These are phyloP conservation scores for Catocala sponsa DNA, from an alignment of 2,888 invertebrate species.

Conservation along the genomic window DNA sequence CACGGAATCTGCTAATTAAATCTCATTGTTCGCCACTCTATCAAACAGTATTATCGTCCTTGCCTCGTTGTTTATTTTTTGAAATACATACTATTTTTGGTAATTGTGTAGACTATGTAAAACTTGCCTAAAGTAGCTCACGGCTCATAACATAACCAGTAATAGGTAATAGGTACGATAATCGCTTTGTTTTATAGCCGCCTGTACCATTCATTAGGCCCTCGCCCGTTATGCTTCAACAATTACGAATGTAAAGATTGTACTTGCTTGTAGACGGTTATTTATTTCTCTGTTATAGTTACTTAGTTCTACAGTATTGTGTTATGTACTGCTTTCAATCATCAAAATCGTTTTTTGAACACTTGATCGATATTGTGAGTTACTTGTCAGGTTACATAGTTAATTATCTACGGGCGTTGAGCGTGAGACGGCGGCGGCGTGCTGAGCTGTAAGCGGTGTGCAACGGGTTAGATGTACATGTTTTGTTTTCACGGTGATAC, in stretches of 20 bases:
- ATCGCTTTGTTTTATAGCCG: slow-evolving; percentile 34
- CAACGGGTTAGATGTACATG: slow-evolving; percentile 38
- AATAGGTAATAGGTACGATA: slow-evolving; percentile 24
- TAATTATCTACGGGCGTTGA: slow-evolving; percentile 50
- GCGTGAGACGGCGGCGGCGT: slow-evolving; percentile 69
- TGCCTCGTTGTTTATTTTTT: slow-evolving; percentile 13
- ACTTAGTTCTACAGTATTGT: slow-evolving; percentile 4
- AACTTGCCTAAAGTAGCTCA: slow-evolving; percentile 12
- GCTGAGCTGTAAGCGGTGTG: slow-evolving; percentile 45
- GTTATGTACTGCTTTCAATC: neutral
- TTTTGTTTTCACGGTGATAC: slow-evolving; percentile 48
- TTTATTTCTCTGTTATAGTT: slow-evolving; percentile 23
- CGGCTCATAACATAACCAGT: slow-evolving; percentile 14
- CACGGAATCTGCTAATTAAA: slow-evolving; percentile 34
- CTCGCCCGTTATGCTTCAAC: slow-evolving; percentile 45
- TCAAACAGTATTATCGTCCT: slow-evolving; percentile 19
- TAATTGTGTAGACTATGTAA: slow-evolving; percentile 6
- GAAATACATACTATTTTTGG: slow-evolving; percentile 9
- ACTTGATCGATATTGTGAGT: slow-evolving; percentile 2
- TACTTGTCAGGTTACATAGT: slow-evolving; percentile 21
- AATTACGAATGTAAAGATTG: slow-evolving; percentile 37
- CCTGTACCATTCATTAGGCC: slow-evolving; percentile 43
- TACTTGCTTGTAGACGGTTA: slow-evolving; percentile 15
- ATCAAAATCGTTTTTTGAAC: neutral
- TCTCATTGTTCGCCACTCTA: slow-evolving; percentile 21